Percentiles rank a stretch among this genome's conserved stretches.
Conservation (phyloP, 2,113 vertebrate genomes). For the Dinomys branickii region DNA sequence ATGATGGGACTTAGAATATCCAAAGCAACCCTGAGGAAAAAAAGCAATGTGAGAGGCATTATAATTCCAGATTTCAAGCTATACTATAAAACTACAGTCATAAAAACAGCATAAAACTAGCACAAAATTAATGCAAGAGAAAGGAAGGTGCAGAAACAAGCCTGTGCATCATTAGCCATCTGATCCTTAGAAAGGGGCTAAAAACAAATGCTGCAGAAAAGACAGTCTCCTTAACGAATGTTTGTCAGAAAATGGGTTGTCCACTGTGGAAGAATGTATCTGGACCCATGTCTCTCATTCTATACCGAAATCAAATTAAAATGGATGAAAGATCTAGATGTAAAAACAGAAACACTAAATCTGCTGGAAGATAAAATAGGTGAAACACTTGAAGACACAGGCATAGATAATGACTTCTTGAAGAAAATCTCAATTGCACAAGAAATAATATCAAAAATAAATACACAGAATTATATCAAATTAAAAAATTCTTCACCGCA, state of each 20-base stretch:
- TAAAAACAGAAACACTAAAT: constrained; percentile 78
- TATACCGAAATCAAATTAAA: not conserved
- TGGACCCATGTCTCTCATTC: not conserved
- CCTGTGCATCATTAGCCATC: not conserved
- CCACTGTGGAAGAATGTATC: not conserved
- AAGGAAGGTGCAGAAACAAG: not conserved
- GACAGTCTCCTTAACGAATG: not conserved
- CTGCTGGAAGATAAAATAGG: not conserved
- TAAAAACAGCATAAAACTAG: not conserved
- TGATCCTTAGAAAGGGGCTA: not conserved
- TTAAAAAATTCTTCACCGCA: not conserved
- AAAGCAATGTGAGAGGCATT: not conserved
- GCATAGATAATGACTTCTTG: not conserved
- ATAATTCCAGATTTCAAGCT: not conserved
- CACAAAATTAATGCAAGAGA: not conserved
- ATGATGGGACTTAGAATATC: not conserved
- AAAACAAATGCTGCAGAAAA: not conserved
- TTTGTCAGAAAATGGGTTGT: not conserved
- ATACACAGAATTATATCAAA: not conserved
- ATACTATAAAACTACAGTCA: not conserved
- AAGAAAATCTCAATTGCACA: not conserved
- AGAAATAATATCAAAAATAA: not conserved
- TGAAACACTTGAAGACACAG: not conserved
- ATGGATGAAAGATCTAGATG: not conserved
- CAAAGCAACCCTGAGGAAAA: not conserved